Evolutionary conservation across 1,140 invertebrate genomes (phyloP), one percentile per base, ranked within the genome.

Genomic region (Limonius californicus): DNA sequence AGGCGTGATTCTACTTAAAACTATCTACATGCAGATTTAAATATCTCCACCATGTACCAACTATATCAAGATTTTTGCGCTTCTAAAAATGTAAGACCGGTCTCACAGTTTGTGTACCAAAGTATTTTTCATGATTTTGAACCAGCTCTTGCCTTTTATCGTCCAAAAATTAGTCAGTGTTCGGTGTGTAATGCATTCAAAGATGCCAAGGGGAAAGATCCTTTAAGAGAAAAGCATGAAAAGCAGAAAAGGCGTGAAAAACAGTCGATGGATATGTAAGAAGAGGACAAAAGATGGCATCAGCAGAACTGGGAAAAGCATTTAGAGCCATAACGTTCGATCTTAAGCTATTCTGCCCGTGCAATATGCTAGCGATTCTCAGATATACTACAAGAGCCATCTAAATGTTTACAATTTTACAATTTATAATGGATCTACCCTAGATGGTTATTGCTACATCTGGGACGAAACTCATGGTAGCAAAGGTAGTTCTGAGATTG

Each of bases 401-500:
- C 15, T 55, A 16, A 32, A 55, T 55, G 54, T 55, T 27, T 55
- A 23, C 54, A 55, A 27, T 55, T 55, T 55, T 32, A 55, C 54
- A 8, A 55, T 55, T 55, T 55, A 55, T 20, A 12, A 23, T 32
- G 12, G 6, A 27, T 55, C 20, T 55, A 21, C 54, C 6, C 14
- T 19, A 27, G 54, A 55, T 55, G 27, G 27, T 11, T 55, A 55
- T 16, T 55, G 54, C 21, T 23, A 32, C 19, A 15, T 43, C 16
- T 67, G 65, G 68, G 59, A 50, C 42, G 61, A 69, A 59, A 21
- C 61, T 27, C 57, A 69, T 63, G 66, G 58, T 19, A 66, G 65
- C 55, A 65, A 61, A 55, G 63, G 59, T 35, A 66, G 61, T 54
- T 23, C n/a, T 45, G 66, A 69, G 59, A 69, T 69, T 47, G 68